These are phyloP conservation scores for Sapayoa aenigma DNA, from an alignment of 2,113 vertebrate species.

Conservation along the genomic window DNA sequence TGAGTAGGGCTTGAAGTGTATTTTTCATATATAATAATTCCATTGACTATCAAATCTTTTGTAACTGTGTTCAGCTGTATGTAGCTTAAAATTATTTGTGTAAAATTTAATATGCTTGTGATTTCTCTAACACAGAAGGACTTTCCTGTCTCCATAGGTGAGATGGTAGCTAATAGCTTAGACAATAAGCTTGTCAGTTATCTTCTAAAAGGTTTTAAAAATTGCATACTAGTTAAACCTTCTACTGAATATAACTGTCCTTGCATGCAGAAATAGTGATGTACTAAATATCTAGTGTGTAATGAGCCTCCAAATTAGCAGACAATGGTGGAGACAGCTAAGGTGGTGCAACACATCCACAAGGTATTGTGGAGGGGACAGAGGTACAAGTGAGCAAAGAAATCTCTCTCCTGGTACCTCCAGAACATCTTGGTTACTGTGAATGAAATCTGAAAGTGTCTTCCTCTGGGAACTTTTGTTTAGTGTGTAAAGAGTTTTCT, in stretches of 20 bases:
- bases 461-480: neutral
- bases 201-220: neutral
- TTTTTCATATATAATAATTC: conserved; percentile 26
- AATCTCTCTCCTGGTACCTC: neutral
- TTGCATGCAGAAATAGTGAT: conserved; percentile 42
- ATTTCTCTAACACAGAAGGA: conserved; percentile 11
- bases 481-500: neutral
- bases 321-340: neutral
- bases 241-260: conserved; percentile 45
- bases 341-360: neutral
- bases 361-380: neutral
- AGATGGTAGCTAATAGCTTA: neutral
- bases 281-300: neutral
- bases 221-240: conserved; percentile 10
- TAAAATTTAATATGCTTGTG: conserved; percentile 8
- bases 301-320: neutral
- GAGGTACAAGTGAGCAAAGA: neutral
- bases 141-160: neutral
- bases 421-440: neutral
- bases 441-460: neutral
- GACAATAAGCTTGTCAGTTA: neutral
- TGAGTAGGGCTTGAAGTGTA: neutral
- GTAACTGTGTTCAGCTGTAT: conserved; percentile 42
- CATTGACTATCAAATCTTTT: conserved; percentile 18
- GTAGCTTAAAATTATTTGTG: conserved; percentile 33